phyloP scores from a whole-genome alignment of 2,797 vertebrate species.

The Clarias pachynema region DNA sequence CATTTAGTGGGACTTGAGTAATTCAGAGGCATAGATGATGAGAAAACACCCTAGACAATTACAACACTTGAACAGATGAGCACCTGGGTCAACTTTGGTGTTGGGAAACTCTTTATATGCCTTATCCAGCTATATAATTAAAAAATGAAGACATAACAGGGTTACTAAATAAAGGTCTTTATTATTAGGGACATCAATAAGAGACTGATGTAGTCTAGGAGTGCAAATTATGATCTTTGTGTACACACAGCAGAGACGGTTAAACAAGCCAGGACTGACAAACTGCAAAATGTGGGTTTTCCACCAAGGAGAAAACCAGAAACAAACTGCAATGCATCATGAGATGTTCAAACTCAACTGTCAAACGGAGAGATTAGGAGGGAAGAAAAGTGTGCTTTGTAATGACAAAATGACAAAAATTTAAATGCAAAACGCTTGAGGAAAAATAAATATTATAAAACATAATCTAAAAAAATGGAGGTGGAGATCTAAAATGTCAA shows the following conservation, averaged over 20 bases:
- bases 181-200: slow-evolving; percentile 58
- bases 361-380: slow-evolving; percentile 48
- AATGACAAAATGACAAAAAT: neutral
- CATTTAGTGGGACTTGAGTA: neutral
- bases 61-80: neutral
- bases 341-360: slow-evolving; percentile 58
- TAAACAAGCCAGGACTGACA: slow-evolving; percentile 57
- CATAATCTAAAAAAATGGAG: slow-evolving; percentile 63
- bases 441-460: slow-evolving; percentile 89
- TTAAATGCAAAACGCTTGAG: slow-evolving; percentile 61
- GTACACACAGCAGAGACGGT: slow-evolving; percentile 60
- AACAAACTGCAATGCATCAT: slow-evolving; percentile 66
- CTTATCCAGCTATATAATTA: slow-evolving; percentile 28
- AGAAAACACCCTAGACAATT: neutral
- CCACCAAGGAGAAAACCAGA: slow-evolving; percentile 37
- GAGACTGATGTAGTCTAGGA: slow-evolving; percentile 61
- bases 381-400: slow-evolving; percentile 49
- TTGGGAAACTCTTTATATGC: neutral
- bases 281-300: slow-evolving; percentile 41
- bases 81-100: neutral
- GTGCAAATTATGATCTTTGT: slow-evolving; percentile 59
- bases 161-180: slow-evolving; percentile 57
- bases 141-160: slow-evolving; percentile 17
- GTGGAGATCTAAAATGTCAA: slow-evolving; percentile 57
- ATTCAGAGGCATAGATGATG: neutral